phyloP scores from a whole-genome alignment of 2,797 vertebrate genomes.

The Pipistrellus nathusii region DNA sequence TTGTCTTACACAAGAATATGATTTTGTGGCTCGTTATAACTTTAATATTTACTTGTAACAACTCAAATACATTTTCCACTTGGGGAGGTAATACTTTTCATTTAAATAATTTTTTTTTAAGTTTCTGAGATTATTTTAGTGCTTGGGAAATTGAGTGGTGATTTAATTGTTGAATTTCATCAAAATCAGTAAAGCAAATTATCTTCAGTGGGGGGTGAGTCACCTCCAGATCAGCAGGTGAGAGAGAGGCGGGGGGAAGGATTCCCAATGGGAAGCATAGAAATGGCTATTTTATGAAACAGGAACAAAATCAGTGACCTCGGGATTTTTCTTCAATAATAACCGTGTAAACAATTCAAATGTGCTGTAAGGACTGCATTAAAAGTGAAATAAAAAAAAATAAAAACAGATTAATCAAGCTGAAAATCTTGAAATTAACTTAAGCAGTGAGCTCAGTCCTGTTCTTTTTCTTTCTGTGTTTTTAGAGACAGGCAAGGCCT shows the following conservation, averaged over 20 bases:
- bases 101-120: neutral
- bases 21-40: neutral
- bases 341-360: neutral
- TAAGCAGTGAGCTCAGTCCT: neutral
- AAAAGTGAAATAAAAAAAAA: slow-evolving; percentile 12
- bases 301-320: neutral
- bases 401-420: neutral
- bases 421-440: slow-evolving; percentile 35
- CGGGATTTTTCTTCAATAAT: neutral
- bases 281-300: neutral
- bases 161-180: slow-evolving; percentile 3
- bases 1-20: neutral
- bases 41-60: neutral
- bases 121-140: slow-evolving; percentile 12
- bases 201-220: neutral
- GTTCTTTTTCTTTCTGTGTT: neutral
- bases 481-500: neutral
- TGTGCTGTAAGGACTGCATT: neutral
- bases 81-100: neutral
- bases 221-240: neutral
- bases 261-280: neutral
- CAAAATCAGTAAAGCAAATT: neutral
- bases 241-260: neutral
- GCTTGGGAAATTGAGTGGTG: neutral
- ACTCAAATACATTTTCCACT: neutral